Base-by-base conservation (phyloP, 2,888 invertebrate species). In the Auanema sp. region DNA sequence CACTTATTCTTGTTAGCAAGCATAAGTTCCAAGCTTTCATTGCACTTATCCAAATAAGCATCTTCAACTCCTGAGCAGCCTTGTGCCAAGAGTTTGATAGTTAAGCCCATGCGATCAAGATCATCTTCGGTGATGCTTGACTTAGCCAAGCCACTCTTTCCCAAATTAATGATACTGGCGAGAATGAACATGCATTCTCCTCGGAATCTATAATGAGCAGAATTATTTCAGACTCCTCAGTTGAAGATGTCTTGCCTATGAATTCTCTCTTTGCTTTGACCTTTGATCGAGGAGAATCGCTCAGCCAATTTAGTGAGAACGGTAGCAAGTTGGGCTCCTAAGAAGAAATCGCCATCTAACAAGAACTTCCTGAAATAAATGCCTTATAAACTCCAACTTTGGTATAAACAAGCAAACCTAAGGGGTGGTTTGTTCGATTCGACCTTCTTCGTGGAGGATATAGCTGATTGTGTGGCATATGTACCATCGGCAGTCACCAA, bases 401-500 rank as follows among this genome's bases (percentile, higher is more conserved):
- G n/a, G n/a, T n/a, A 16, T 24, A 4, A n/a, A 54, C 25, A 33
- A 33, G 3, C 52, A 14, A 58, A 69, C 69, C 69, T 58, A 33
- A 75, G 66, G 44, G 75, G 72, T 42, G 74, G 76, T 40, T 66
- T 68, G 44, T 68, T 64, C 23, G 60, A 21, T 44, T 64, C 59
- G 23, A 51, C 58, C n/a, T 60, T 65, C n/a, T 54, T 61, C 11
- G 68, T 64, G 0, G 78, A 71, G 1, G 80, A 78, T 83, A 97
- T 94, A 49, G 94, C 96, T 72, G 95, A 95, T 86, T 99, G 97
- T 3, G 95, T 91, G 25, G 97, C 98, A 85, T 99, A 99, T 0
- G 97, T 96, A 21, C 98, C 98, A 87, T 99, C 98, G 42, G 97
- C 96, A 52, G 98, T 98, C 49, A 98, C 95, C 65, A 92, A 86